Base-by-base conservation (phyloP, 2,888 invertebrate genomes). In the Caradrina kadenii region DNA sequence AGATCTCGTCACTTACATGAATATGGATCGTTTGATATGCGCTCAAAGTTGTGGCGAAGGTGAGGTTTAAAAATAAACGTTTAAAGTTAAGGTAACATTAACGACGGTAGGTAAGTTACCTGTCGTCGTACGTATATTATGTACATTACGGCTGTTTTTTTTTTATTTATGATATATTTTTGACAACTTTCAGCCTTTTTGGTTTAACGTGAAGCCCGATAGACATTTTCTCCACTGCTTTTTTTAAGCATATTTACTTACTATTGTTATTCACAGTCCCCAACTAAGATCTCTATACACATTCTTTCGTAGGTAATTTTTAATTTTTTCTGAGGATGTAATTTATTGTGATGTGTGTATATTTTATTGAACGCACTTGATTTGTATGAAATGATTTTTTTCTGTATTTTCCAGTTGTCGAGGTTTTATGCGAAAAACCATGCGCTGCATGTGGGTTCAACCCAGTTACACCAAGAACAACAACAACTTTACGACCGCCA, bases 31-130 rank as follows among this genome's bases (percentile, higher is more conserved):
- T 22, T 80, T 96, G 53, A 82, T 84, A 17, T 96, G 96, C 79
- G 95, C 94, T 13, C 86, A 84, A 68, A 69, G 61, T 22, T 96
- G 96, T 85, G 96, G 96, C 53, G 79, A 87, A 67, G 87, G 96
- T 96, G 84, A 93, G 66, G n/a, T 49, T n/a, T 53, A 5, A 17
- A 6, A 45, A 6, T 2, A 17, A 45, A 45, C 42, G 3, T 15
- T 45, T 17, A 45, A 45, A 5, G 45, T 45, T 17, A 45, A 17
- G 42, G 6, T 10, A 21, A 42, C 13, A 11, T 26, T 35, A 39
- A 13, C 7, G 6, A 35, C 11, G 21, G 6, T 22, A 31, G 31
- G 7, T 26, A 31, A 31, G 2, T 31, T 31, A 3, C 31, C 4
- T 31, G 31, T 31, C 31, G 2, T 31, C 31, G 2, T 31, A n/a